Conservation (phyloP, 1,140 invertebrate species). For the Aphelinus atriplicis region DNA sequence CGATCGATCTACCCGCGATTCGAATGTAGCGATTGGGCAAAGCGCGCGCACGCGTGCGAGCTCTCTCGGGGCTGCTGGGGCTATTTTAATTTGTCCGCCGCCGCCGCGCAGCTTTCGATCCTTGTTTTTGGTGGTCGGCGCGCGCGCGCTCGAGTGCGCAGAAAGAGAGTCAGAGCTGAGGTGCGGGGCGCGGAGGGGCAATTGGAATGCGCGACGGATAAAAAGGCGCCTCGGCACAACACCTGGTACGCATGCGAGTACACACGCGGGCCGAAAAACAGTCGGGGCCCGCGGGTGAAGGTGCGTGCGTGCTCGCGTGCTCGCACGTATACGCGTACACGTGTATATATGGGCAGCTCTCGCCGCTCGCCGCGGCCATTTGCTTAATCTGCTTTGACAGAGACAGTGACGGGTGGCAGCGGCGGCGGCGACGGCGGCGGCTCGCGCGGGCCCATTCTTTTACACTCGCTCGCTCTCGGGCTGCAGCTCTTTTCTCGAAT, state of each 20-base stretch:
- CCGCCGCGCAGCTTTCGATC: too few relatives aligned
- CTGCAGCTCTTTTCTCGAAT: neutral
- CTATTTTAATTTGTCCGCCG: too few relatives aligned
- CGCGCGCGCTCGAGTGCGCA: too few relatives aligned
- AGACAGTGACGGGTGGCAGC: neutral
- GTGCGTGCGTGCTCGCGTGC: neutral
- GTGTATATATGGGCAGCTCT: neutral
- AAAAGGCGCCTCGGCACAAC: constrained; percentile 24
- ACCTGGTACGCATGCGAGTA: constrained; percentile 11
- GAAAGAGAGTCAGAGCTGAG: too few relatives aligned
- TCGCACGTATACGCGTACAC: neutral
- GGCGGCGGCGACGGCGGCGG: neutral
- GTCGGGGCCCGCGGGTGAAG: too few relatives aligned
- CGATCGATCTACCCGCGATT: too few relatives aligned
- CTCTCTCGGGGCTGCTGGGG: too few relatives aligned
- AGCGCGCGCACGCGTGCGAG: too few relatives aligned
- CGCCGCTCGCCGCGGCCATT: constrained; percentile 20
- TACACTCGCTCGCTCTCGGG: neutral
- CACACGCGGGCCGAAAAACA: constrained; percentile 23
- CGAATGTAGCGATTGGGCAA: too few relatives aligned
- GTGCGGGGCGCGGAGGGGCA: neutral
- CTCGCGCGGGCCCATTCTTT: constrained; percentile 13
- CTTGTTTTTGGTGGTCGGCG: too few relatives aligned
- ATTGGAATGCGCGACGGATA: constrained; percentile 22
- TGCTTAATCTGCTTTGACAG: constrained; percentile 40